phyloP scores from a whole-genome alignment of 2,888 invertebrate genomes.

The Drosophila anomelani region DNA sequence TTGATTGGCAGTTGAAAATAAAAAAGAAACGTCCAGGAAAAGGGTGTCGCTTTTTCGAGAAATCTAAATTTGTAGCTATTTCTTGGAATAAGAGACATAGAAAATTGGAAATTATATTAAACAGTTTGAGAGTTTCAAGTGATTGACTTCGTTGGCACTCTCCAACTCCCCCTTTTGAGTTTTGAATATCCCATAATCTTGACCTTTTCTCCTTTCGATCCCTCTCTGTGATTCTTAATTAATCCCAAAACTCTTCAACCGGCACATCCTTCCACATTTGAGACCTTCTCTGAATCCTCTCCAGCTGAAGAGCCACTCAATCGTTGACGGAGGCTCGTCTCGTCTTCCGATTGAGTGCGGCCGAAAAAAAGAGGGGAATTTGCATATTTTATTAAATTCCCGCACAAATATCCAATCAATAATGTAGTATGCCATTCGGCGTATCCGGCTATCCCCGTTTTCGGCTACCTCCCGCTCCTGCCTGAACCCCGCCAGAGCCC shows the following conservation, averaged over 20 bases:
- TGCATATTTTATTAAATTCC: conserved; percentile 80
- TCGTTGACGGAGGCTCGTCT: conserved; percentile 42
- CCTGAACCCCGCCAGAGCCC: neutral
- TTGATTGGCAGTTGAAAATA: neutral
- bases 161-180: neutral
- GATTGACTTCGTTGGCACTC: conserved; percentile 8
- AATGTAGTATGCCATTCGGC: conserved; percentile 67
- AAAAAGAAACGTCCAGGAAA: neutral
- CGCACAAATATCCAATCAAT: conserved; percentile 79
- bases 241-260: conserved; percentile 35
- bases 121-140: neutral
- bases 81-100: neutral
- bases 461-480: neutral
- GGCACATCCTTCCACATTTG: conserved; percentile 21
- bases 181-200: conserved; percentile 14
- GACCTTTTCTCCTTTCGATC: conserved; percentile 11
- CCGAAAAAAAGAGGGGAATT: conserved; percentile 60
- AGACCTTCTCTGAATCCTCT: conserved; percentile 19
- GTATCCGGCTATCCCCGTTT: conserved; percentile 55
- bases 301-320: conserved; percentile 45
- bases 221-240: conserved; percentile 25
- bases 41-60: no score
- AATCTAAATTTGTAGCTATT: neutral
- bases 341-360: conserved; percentile 60
- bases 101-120: neutral